These are phyloP conservation scores for Harmothoe impar DNA, from an alignment of 2,888 invertebrate species.

Conservation along the genomic window DNA sequence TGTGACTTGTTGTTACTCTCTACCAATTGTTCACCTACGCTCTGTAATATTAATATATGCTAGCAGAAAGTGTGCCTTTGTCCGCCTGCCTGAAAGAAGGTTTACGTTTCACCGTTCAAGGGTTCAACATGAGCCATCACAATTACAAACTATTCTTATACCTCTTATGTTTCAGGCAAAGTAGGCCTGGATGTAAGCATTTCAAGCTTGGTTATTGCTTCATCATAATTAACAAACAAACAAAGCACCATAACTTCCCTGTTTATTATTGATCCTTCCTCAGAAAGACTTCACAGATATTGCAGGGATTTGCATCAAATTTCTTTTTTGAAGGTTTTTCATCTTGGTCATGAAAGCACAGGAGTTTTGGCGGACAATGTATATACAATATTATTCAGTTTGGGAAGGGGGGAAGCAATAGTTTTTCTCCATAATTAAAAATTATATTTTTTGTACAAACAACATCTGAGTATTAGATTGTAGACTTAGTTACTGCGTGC, in stretches of 20 bases:
- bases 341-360: neutral
- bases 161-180: neutral
- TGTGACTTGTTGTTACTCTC: neutral
- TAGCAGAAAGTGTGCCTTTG: constrained; percentile 23
- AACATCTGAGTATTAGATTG: neutral
- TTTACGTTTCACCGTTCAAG: neutral
- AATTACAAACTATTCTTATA: constrained; percentile 35
- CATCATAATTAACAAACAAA: no score
- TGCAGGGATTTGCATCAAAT: no score
- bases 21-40: neutral
- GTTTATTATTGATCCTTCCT: neutral
- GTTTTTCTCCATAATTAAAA: neutral
- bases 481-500: constrained; percentile 28
- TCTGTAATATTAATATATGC: neutral
- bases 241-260: no score
- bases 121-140: neutral
- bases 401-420: neutral
- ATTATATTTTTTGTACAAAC: constrained; percentile 44
- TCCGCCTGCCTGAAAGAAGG: neutral
- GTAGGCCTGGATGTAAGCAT: neutral
- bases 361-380: no score
- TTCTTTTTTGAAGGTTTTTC: no score
- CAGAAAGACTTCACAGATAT: neutral
- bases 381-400: neutral
- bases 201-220: neutral